Percentiles rank a stretch among this genome's conserved stretches.
These are phyloP conservation scores for Saxidomus purpurata DNA, from an alignment of 1,140 invertebrate species.

Conservation along the genomic window DNA sequence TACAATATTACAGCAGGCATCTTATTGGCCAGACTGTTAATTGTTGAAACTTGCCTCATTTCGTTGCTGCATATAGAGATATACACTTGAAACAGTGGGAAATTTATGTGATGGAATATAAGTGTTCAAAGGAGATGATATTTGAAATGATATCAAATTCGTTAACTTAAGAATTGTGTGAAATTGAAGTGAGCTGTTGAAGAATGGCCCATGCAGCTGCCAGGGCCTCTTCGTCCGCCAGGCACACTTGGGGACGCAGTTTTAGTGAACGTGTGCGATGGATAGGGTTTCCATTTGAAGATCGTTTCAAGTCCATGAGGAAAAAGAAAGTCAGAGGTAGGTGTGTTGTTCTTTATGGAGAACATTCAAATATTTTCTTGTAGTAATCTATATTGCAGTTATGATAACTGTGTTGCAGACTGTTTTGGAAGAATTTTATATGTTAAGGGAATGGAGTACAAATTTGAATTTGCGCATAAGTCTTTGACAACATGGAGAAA, in stretches of 20 bases:
- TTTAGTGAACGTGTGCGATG: slow-evolving; percentile 56
- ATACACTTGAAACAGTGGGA: neutral
- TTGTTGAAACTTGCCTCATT: neutral
- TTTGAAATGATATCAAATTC: neutral
- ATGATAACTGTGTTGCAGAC: no score
- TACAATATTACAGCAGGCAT: neutral
- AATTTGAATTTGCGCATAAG: no score
- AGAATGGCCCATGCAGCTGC: neutral
- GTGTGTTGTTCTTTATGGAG: neutral
- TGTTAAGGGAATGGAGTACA: no score
- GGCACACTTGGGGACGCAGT: slow-evolving; percentile 58
- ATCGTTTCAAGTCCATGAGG: slow-evolving; percentile 49
- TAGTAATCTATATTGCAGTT: no score
- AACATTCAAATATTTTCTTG: no score
- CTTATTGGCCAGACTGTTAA: neutral
- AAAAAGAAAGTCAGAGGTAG: slow-evolving; percentile 64
- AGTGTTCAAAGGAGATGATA: neutral
- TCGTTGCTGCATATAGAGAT: neutral
- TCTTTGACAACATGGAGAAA: no score
- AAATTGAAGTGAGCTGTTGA: neutral
- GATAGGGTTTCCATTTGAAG: slow-evolving; percentile 49
- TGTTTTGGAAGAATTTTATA: no score
- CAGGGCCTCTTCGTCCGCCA: neutral
- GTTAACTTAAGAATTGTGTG: neutral
- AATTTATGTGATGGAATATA: neutral